Conservation (phyloP, 2,113 vertebrate species). For the Pluvialis apricaria region DNA sequence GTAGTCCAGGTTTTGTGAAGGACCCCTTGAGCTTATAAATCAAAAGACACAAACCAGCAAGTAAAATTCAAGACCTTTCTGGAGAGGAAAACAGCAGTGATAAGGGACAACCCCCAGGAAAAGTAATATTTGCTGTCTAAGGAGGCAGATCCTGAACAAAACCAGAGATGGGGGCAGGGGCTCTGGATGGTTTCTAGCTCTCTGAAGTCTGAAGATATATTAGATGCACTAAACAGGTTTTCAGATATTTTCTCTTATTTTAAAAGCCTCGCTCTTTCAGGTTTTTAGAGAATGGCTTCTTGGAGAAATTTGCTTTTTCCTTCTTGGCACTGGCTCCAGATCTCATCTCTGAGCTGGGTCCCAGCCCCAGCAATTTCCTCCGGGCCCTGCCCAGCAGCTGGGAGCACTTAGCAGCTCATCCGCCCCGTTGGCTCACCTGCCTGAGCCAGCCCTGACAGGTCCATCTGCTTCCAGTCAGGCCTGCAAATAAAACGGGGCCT, state of each 20-base stretch:
- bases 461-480: constrained; percentile 74
- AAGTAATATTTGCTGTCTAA: background rate
- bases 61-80: constrained; percentile 4
- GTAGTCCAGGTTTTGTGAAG: background rate
- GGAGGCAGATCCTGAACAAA: background rate
- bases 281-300: background rate
- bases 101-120: background rate
- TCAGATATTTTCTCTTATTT: background rate
- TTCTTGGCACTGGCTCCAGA: background rate
- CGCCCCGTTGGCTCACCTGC: constrained; percentile 65
- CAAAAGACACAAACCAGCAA: background rate
- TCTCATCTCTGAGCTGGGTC: constrained; percentile 21
- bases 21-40: constrained; percentile 17
- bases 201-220: background rate
- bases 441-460: constrained; percentile 50
- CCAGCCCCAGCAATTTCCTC: constrained; percentile 66
- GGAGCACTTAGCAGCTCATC: constrained; percentile 75
- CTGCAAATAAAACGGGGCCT: background rate
- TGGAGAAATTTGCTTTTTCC: constrained; percentile 23
- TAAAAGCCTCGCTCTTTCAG: background rate
- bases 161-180: background rate
- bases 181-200: background rate
- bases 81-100: background rate
- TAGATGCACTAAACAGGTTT: background rate
- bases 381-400: constrained; percentile 64